Evolutionary conservation across 1,140 invertebrate species (phyloP).

Genomic region (Apis dorsata): DNA sequence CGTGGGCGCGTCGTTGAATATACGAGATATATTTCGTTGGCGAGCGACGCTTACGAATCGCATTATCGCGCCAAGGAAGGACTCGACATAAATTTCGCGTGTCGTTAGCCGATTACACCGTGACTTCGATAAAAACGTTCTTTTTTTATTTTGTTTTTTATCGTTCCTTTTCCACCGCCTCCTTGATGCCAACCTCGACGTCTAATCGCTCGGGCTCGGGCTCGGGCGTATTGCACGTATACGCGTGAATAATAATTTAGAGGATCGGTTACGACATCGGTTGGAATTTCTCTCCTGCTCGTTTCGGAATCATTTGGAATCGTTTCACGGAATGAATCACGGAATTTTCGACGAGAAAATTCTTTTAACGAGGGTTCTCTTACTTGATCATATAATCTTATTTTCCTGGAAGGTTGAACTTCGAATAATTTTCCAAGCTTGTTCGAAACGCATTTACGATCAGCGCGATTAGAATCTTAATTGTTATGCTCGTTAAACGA

Average conservation of each 20-base stretch:
- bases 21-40: slow-evolving; percentile 52
- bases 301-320: no score
- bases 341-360: neutral
- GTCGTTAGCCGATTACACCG: slow-evolving; percentile 47
- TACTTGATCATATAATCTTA: neutral
- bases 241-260: neutral
- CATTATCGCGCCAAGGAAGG: slow-evolving; percentile 66
- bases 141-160: slow-evolving; percentile 7
- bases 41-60: slow-evolving; percentile 38
- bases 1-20: slow-evolving; percentile 52
- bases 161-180: neutral
- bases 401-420: neutral
- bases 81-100: slow-evolving; percentile 63
- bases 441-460: no score
- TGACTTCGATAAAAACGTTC: slow-evolving; percentile 37
- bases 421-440: neutral
- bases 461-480: neutral
- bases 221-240: neutral
- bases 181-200: neutral
- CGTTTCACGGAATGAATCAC: neutral
- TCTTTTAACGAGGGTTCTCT: no score
- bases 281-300: neutral
- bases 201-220: neutral
- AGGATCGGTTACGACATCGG: neutral
- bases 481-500: neutral